Base-by-base conservation (phyloP, 2,888 invertebrate genomes). In the Leptinotarsa haldemani region DNA sequence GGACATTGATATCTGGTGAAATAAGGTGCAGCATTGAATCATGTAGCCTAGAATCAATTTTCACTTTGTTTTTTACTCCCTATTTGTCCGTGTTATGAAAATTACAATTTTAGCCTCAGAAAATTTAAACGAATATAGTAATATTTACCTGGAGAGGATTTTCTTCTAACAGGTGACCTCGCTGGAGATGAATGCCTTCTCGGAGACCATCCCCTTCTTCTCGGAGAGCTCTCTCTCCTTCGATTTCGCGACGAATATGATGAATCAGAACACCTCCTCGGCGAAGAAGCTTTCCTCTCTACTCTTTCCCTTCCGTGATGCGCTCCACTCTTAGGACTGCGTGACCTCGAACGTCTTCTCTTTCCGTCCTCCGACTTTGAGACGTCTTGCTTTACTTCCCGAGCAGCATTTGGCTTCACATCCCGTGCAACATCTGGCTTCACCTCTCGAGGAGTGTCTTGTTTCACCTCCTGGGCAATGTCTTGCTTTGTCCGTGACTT, bases 151-250 rank as follows among this genome's bases (percentile, higher is more conserved):
- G 74, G 68, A 4, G 69, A 69, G 7, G 63, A 68, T 30, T 69
- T 74, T 16, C 71, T 71, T 46, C 69, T 61, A 63, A 53, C 71
- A 20, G 50, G 58, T 20, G 52, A 74, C 16, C 68, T 63, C 1
- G 61, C 52, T 7, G 72, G 70, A 22, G 75, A 70, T n/a, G 52
- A 65, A 58, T 69, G 67, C 56, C 71, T 67, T 65, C 68, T 77
- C 13, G 78, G 78, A 20, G 80, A 79, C 22, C 58, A 18, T 7
- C 71, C 77, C 18, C 74, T 76, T 30, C 65, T 69, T 18, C 69
- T 70, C 4, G 76, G 78, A 16, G 78, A 78, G 18, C 52, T 63
- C 18, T 74, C 70, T 50, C 78, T 74, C 50, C 75, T 71, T n/a
- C 68, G 25, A 30, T 61, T 15, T 46, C 77, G 71, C 15, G 79